Percentiles rank a stretch among this genome's conserved stretches.
phyloP scores from a whole-genome alignment of 2,113 vertebrate species.

The Sylvietta virens region DNA sequence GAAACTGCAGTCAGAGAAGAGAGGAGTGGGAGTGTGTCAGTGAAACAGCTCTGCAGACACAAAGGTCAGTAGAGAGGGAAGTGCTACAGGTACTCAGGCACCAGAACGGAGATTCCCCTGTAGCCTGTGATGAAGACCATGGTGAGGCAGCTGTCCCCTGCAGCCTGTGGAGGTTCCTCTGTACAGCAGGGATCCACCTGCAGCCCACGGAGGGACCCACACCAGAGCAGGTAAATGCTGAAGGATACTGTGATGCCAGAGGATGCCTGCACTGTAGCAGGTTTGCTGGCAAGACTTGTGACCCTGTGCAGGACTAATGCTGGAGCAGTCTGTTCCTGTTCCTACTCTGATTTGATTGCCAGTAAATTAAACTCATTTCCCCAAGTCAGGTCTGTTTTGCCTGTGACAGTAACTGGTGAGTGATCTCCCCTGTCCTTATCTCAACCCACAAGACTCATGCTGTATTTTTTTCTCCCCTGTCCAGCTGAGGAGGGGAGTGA shows the following conservation, averaged over 20 bases:
- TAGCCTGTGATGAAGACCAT: background rate
- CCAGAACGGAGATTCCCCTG: background rate
- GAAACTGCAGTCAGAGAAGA: background rate
- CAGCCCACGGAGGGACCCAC: background rate
- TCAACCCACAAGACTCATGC: background rate
- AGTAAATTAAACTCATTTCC: background rate
- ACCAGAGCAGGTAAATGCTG: background rate
- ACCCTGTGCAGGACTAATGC: background rate
- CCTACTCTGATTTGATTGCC: background rate
- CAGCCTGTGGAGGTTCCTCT: background rate
- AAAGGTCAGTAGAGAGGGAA: background rate
- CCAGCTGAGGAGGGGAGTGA: background rate
- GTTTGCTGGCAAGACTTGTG: background rate
- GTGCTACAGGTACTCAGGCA: background rate
- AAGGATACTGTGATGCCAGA: background rate
- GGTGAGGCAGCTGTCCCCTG: background rate
- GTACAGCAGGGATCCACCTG: background rate
- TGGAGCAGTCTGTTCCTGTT: background rate
- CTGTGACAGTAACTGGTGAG: background rate
- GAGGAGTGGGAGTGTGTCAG: background rate
- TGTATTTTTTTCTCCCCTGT: background rate
- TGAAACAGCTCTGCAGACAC: background rate
- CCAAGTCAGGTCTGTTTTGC: background rate
- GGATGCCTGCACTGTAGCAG: background rate
- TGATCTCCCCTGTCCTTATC: background rate